Evolutionary conservation across 1,140 invertebrate species (phyloP), one percentile per base, ranked within the genome.

Genomic region (Callitettix versicolor): DNA sequence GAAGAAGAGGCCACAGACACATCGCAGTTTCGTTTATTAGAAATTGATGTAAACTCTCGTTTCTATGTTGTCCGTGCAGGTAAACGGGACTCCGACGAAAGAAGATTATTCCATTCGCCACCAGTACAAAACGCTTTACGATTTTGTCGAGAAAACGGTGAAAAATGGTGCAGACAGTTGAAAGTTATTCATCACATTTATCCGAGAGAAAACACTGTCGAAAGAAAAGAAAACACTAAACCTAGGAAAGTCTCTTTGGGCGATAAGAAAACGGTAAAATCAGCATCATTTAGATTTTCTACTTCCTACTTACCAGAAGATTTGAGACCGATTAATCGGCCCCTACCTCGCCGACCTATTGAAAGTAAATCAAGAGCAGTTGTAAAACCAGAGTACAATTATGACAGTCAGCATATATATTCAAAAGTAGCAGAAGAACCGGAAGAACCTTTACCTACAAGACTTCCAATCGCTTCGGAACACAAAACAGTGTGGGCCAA

Each of bases 31-130:
- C 41, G 57, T 26, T 53, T 64, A 21, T 49, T 64, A 7, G 62
- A 64, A 59, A 60, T 64, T 15, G 62, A 64, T 50, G 47, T 62
- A 15, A 62, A 59, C 38, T 62, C 58, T 6, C 58, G 55, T 30
- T 60, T 60, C 34, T 58, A 49, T 26, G 53, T 60, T 12, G 33
- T 55, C 5, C 40, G 50, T 18, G 33, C 51, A 1, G 43, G 55
- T 24, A 51, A 34, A 12, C 17, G 53, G n/a, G 58, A 59, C 6
- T 24, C 47, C 4, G 58, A 60, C 41, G 59, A 60, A 36, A 22
- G 49, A 36, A 46, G 57, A 18, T 22, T 60, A 17, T 60, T 60
- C 26, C 53, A 58, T 12, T 58, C 57, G 12, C 44, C 55, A 15
- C 47, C 42, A 12, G 57, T 60, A 17, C 59, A 60, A 43, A 58